Conservation (phyloP, 2,888 invertebrate genomes). For the Keiferia lycopersicella region DNA sequence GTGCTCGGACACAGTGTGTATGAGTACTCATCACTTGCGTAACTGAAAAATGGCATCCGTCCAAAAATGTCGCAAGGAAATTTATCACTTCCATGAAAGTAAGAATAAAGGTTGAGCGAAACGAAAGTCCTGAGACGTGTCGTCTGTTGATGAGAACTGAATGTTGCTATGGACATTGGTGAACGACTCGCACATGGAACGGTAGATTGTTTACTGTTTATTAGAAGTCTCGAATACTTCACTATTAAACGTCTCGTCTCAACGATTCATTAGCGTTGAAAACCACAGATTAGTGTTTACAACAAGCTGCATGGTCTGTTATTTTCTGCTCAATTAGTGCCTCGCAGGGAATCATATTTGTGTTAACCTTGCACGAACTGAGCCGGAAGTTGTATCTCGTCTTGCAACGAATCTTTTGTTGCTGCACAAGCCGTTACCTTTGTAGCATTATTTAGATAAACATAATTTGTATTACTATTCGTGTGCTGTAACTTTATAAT, state of each 20-base stretch:
- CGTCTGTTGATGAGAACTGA: constrained; percentile 41
- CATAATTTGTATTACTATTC: not conserved
- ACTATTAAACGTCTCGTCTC: constrained; percentile 39
- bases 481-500: not conserved
- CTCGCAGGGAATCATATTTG: constrained; percentile 18
- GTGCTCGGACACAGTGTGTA: constrained; percentile 39
- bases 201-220: constrained; percentile 46
- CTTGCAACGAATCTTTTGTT: constrained; percentile 16
- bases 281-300: constrained; percentile 43
- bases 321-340: constrained; percentile 42
- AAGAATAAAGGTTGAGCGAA: constrained; percentile 49
- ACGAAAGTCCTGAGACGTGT: constrained; percentile 37
- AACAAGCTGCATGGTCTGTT: constrained; percentile 37
- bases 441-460: not conserved
- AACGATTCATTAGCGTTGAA: constrained; percentile 47
- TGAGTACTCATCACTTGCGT: constrained; percentile 47
- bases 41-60: constrained; percentile 59
- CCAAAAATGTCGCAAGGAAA: constrained; percentile 55
- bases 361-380: constrained; percentile 20
- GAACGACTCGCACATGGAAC: constrained; percentile 41
- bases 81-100: constrained; percentile 57
- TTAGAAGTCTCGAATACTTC: constrained; percentile 54
- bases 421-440: not conserved
- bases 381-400: constrained; percentile 20
- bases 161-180: constrained; percentile 33